Base-by-base conservation (phyloP, 2,888 invertebrate genomes). In the Diplazon laetatorius region DNA sequence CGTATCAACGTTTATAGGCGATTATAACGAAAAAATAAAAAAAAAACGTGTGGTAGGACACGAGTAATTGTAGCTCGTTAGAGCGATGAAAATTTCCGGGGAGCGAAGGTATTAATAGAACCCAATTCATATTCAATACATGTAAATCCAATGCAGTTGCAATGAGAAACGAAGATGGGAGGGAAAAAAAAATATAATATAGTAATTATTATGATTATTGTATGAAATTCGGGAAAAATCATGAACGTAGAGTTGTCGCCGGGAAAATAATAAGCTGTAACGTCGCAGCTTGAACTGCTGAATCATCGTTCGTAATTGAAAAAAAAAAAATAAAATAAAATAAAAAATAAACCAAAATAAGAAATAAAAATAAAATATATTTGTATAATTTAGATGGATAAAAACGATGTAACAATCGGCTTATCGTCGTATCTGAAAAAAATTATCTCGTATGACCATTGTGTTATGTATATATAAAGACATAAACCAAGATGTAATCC, bases 401-500 rank as follows among this genome's bases (percentile, higher is more conserved):
- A 76, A 84, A 82, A 30, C 80, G 78, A 81, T 78, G 82, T 79
- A 82, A 82, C 81, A 55, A 82, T 80, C 82, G 70, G 84, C 84
- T 85, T 85, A 87, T 84, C 84, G 86, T 83, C 80, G 85, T 84
- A 77, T 82, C 78, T 80, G 2, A 30, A 68, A 85, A 30, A 68
- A 85, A 83, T 77, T 66, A 50, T 82, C 82, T 81, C 82, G 80
- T 85, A 86, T 84, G 85, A 83, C 80, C 84, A 77, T 86, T 86
- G 86, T 85, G 85, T 86, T 86, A 85, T 86, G 85, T 86, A 85
- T 87, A 83, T 81, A 82, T 83, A 83, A 84, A 84, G 70, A 80
- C 86, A 87, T 87, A 85, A 86, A 87, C 81, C 72, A 55, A 55
- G 65, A 83, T 85, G 81, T 85, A 86, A 80, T 82, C 79, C 83